Evolutionary conservation across 2,888 invertebrate species (phyloP), one percentile per base, ranked within the genome.

Genomic region (Poecilobothrus nobilitatus): DNA sequence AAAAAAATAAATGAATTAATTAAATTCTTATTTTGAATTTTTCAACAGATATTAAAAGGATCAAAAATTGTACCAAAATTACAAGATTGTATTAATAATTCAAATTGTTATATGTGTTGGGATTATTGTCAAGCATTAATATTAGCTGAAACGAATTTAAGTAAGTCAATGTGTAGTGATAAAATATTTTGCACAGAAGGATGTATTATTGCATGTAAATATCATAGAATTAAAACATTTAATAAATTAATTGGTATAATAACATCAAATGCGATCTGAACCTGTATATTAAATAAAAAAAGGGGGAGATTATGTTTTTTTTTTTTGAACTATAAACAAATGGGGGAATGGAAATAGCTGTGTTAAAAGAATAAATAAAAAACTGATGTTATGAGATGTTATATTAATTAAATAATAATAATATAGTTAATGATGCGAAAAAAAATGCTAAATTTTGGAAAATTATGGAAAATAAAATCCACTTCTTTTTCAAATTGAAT

Each of bases 101-200:
- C 72, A 20, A 68, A 72, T 34, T 72, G 72, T 65, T 70, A 64
- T 27, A 72, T 72, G 72, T 72, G 72, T 61, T 72, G 72, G 72
- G 72, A 72, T 37, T 72, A 71, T 27, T 72, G 72, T 22, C 62
- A 66, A 66, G 68, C 69, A 22, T 37, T 72, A 0, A 66, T 15
- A 10, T 18, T 68, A 22, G 70, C 70, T 7, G 63, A 63, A 15
- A 22, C 1, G 4, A 68, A 67, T 7, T 68, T 71, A 27, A 69
- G 71, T 0, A 63, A 15, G 15, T 65, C 68, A 10, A 71, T 71
- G 69, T 72, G 72, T n/a, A 66, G n/a, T 67, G 72, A 72, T 34
- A 22, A 61, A 4, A 66, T 68, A 68, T 70, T 67, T 41, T 72
- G 72, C n/a, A 27, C n/a, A 15, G 63, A 64, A 12, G 72, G 72